Conservation (phyloP, 2,113 vertebrate genomes). For the Pampusana beccarii region DNA sequence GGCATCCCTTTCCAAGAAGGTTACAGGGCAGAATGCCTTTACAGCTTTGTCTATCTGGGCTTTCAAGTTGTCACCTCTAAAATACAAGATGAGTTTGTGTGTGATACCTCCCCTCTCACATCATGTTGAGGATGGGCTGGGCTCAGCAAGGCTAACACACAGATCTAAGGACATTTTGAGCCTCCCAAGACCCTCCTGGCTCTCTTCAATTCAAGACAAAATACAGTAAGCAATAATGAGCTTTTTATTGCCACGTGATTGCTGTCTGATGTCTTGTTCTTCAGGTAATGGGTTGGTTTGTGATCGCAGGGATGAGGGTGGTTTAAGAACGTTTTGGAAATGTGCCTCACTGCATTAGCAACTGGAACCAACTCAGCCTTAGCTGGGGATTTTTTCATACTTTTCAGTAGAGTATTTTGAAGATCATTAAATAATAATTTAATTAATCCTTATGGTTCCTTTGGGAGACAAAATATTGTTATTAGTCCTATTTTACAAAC, state of each 20-base stretch:
- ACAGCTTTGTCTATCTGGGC: background rate
- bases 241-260: background rate
- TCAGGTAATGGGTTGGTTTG: background rate
- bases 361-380: background rate
- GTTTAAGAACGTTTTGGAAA: constrained; percentile 26
- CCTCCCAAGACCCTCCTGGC: background rate
- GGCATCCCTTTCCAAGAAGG: background rate
- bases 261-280: background rate
- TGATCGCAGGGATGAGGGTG: background rate
- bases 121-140: background rate
- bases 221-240: background rate
- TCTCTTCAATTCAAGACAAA: background rate
- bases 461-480: background rate
- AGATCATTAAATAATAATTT: constrained; percentile 31
- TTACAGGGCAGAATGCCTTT: background rate
- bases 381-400: background rate
- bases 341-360: background rate
- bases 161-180: background rate
- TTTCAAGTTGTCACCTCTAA: background rate
- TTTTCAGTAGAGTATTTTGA: background rate
- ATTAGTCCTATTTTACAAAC: background rate
- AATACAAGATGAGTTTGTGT: background rate
- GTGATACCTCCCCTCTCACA: rapidly evolving
- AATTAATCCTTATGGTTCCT: constrained; percentile 44
- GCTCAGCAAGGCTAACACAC: background rate